Evolutionary conservation across 2,888 invertebrate genomes (phyloP), one percentile per base, ranked within the genome.

Genomic region (Exocentrus adspersus): DNA sequence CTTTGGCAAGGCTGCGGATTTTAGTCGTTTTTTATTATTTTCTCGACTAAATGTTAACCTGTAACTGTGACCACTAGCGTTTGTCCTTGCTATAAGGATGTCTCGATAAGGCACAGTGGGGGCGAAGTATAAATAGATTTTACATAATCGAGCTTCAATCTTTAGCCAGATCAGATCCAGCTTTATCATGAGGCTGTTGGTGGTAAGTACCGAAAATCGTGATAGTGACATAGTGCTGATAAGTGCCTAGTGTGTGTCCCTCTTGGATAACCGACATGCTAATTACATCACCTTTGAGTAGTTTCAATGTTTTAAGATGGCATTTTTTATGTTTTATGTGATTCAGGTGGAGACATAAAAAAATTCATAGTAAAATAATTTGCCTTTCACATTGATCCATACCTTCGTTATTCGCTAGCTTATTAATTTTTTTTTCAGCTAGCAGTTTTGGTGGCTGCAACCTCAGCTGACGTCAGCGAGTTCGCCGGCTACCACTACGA

Each of bases 11-110:
- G 74, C 77, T 76, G 71, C 68, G 67, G 71, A 70, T 73, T 75
- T 75, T 73, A 73, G 74, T 73, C 69, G 62, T 57, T 48, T 59
- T 69, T 67, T 68, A 50, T 75, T 72, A 76, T 71, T 75, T 72
- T 69, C 68, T 67, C 69, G 66, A 62, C 67, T 76, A 76, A 77
- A 76, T 76, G 75, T 74, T 77, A 77, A 77, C 74, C 70, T 75
- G 60, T 53, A 60, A 65, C 73, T 72, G 65, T 62, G 73, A 69
- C 68, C 70, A 70, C 68, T n/a, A 70, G 62, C 67, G 70, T 74
- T 68, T 73, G 80, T 78, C 80, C 80, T 80, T 80, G 79, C 73
- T 72, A 77, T 72, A 75, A 79, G 80, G 80, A 80, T 80, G 78
- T 79, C 74, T 75, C 70, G 65, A 42, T 71, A 68, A 60, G 63